A percentile compares a stretch with the other conserved stretches of the same genome.
phyloP scores from a whole-genome alignment of 2,888 invertebrate genomes.

The Pantelozetes paolii region DNA sequence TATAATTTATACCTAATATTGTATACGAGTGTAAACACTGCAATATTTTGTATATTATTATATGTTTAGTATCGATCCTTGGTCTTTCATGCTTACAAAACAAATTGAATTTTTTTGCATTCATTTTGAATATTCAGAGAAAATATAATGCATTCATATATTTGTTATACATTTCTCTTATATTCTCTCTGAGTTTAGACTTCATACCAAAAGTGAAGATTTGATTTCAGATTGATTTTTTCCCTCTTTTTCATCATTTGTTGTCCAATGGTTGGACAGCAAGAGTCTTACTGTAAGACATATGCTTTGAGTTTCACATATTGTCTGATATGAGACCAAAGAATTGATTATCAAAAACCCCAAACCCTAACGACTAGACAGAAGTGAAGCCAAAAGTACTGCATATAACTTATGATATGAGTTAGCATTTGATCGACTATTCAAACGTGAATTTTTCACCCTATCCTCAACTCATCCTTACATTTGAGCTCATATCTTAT shows the following conservation, averaged over 20 bases:
- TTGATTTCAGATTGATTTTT: background rate
- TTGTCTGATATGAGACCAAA: background rate
- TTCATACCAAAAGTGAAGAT: background rate
- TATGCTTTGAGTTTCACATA: too few relatives aligned
- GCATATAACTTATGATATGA: too few relatives aligned
- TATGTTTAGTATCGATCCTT: slow-evolving; percentile 2
- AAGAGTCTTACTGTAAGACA: too few relatives aligned
- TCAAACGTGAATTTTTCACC: too few relatives aligned
- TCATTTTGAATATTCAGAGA: too few relatives aligned
- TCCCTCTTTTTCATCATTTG: slow-evolving; percentile 2
- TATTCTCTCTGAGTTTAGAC: too few relatives aligned
- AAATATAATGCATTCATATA: background rate
- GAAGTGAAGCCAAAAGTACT: too few relatives aligned
- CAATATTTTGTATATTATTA: background rate
- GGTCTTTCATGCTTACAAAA: background rate
- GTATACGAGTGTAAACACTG: background rate
- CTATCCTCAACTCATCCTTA: too few relatives aligned
- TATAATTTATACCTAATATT: background rate
- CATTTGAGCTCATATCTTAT: too few relatives aligned
- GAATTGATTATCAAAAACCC: background rate
- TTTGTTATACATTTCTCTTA: background rate
- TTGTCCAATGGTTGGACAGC: slow-evolving; percentile 13
- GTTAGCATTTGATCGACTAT: too few relatives aligned
- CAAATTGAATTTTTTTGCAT: background rate
- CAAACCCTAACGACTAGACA: too few relatives aligned